Evolutionary conservation across 2,888 invertebrate species (phyloP), one percentile per base, ranked within the genome.

Genomic region (Eueremaeus valkanovi): DNA sequence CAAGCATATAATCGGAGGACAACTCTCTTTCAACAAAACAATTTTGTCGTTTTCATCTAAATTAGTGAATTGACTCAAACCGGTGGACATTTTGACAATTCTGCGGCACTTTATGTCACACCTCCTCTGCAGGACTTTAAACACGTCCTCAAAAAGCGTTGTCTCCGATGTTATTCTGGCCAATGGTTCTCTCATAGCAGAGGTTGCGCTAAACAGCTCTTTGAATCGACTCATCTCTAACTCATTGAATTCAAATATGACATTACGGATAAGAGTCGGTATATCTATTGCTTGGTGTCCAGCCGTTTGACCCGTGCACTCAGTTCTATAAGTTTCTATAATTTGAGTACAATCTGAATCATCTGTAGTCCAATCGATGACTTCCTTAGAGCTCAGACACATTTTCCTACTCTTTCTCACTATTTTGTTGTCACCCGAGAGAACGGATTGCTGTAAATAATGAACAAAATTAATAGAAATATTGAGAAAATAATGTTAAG

Each of bases 41-140:
- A 63, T 29, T 63, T 63, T 31, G 63, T 63, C 63, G 33, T 63
- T 18, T 33, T 33, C 63, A 31, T n/a, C 16, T n/a, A 63, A 31
- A 33, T 33, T n/a, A 5, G 11, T 31, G 9, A 63, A 63, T 33
- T 18, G 16, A 33, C 6, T 63, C 16, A 63, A 33, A 33, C 33
- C 18, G 31, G 31, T 5, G n/a, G 33, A 63, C 33, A 63, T 33
- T 63, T 63, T 63, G 5, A 63, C 63, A 33, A 63, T 33, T 33
- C n/a, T 31, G n/a, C 33, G 31, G 18, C 63, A 63, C 31, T 63
- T 63, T 13, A 18, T 33, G 5, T 33, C 63, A 63, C 31, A 63
- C 33, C 33, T 63, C 6, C 5, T 33, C n/a, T n/a, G n/a, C n/a
- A n/a, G n/a, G n/a, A n/a, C n/a, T n/a, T n/a, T n/a, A n/a, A n/a